Evolutionary conservation across 2,113 vertebrate genomes (phyloP), one percentile per base, ranked within the genome.

Genomic region (Alosa alosa): DNA sequence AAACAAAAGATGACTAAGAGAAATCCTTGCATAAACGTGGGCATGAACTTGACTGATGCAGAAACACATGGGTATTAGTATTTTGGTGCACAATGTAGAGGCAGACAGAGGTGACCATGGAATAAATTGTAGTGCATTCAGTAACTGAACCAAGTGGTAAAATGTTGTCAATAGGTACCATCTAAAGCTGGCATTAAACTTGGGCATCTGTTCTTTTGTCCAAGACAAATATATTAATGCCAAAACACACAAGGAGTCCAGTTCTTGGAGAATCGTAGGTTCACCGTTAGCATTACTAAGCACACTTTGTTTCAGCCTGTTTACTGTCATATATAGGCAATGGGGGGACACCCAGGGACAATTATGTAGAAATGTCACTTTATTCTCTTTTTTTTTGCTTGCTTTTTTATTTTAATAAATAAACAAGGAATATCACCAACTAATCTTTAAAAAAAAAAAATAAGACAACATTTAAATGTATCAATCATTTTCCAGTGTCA

Each of bases 351-450:
- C 9, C 72, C 72, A 78, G 72, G 72, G 72, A 78, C 72, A 78
- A 78, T 78, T 78, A 78, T 78, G 72, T 78, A 78, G 72, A 78
- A 78, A 78, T 78, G 72, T 78, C 72, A 78, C 72, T 78, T 78
- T 78, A 78, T 78, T 36, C 72, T 10, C 11, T 72, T 3, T 72
- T 75, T 78, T 78, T 78, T 78, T 39, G 31, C 36, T 78, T 36
- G 31, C 36, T 78, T 78, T 78, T 78, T 78, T 78, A 39, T 39
- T 39, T 78, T 39, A 78, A 36, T 78, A 78, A 78, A 78, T 39
- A 78, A 68, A 68, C 64, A 68, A 78, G 72, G 36, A 78, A 78
- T 78, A 78, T 78, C 72, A 78, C 72, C 72, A 78, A 78, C 72
- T 78, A 78, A 78, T 78, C 72, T 78, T 78, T 39, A 78, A 78